A percentile compares a stretch with the other conserved stretches of the same genome.
These are phyloP conservation scores for Coboldia fuscipes DNA, from an alignment of 1,140 invertebrate genomes.

Conservation along the genomic window DNA sequence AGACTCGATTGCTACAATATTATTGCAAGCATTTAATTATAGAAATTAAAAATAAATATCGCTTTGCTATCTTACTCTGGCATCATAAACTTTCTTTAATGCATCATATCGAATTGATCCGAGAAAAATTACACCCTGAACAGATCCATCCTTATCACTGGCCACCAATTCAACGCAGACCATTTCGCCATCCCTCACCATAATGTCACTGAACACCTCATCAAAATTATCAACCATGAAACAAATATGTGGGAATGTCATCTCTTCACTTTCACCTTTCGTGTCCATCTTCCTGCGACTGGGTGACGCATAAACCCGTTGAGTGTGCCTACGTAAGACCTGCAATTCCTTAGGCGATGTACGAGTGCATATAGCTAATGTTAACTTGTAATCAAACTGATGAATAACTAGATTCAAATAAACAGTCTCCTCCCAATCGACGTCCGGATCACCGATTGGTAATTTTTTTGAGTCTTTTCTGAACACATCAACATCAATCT, in stretches of 20 bases:
- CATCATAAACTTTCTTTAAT: slow-evolving; percentile 89
- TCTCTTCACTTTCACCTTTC: slow-evolving; percentile 95
- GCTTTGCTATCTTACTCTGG: slow-evolving; percentile 64
- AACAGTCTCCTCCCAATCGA: slow-evolving; percentile 99
- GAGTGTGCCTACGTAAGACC: slow-evolving; percentile 77
- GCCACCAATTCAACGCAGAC: slow-evolving; percentile 95
- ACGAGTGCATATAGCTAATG: slow-evolving; percentile 90
- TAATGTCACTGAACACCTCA: slow-evolving; percentile 87
- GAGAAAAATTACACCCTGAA: slow-evolving; percentile 85
- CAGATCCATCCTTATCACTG: slow-evolving; percentile 55
- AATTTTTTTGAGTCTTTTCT: slow-evolving; percentile 90
- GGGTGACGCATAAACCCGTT: slow-evolving; percentile 89
- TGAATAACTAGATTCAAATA: slow-evolving; percentile 97
- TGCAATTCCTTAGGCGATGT: slow-evolving; percentile 94
- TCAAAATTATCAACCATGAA: slow-evolving; percentile 99
- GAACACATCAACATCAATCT: slow-evolving; percentile 89
- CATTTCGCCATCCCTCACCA: slow-evolving; percentile 94
- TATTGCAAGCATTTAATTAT: slow-evolving; percentile 5
- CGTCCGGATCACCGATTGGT: slow-evolving; percentile 81
- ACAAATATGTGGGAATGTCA: slow-evolving; percentile 96
- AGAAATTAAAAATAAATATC: slow-evolving; percentile 3
- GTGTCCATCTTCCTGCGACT: slow-evolving; percentile 91
- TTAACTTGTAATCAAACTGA: slow-evolving; percentile 94
- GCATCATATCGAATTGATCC: slow-evolving; percentile 95
- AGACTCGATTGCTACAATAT: slow-evolving; percentile 60